Evolutionary conservation across 2,797 vertebrate genomes (phyloP).

Genomic region (Cygnus olor): DNA sequence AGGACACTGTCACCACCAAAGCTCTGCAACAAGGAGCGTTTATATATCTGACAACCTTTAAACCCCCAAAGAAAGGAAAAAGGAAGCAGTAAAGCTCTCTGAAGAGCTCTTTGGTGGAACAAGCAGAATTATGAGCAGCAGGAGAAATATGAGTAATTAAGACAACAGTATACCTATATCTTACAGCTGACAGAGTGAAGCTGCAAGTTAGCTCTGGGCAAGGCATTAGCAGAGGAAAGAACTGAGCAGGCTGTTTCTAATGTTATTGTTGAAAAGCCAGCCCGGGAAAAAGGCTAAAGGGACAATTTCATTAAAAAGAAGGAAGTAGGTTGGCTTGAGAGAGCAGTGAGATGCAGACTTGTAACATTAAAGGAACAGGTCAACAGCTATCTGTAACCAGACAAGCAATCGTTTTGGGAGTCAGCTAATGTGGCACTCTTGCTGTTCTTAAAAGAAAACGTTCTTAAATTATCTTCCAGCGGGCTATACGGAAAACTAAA

Average conservation of each 20-base stretch:
- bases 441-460: conserved; percentile 13
- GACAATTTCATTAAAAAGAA: conserved; percentile 62
- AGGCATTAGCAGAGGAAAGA: conserved; percentile 64
- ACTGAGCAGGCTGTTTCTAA: conserved; percentile 41
- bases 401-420: conserved; percentile 50
- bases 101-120: conserved; percentile 61
- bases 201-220: conserved; percentile 65
- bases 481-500: neutral
- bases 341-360: conserved; percentile 24
- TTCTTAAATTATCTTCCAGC: neutral
- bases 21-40: conserved; percentile 55
- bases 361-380: conserved; percentile 56
- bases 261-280: conserved; percentile 57
- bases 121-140: conserved; percentile 72
- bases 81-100: conserved; percentile 55
- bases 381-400: conserved; percentile 56
- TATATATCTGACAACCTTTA: conserved; percentile 68
- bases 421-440: neutral
- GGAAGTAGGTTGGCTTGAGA: conserved; percentile 51
- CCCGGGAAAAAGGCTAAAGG: conserved; percentile 53
- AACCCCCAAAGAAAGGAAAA: conserved; percentile 60
- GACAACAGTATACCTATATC: conserved; percentile 73
- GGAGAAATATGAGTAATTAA: conserved; percentile 74
- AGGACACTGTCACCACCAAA: conserved; percentile 58
- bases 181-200: conserved; percentile 60